phyloP scores from a whole-genome alignment of 2,113 vertebrate species.

The Sprattus sprattus region DNA sequence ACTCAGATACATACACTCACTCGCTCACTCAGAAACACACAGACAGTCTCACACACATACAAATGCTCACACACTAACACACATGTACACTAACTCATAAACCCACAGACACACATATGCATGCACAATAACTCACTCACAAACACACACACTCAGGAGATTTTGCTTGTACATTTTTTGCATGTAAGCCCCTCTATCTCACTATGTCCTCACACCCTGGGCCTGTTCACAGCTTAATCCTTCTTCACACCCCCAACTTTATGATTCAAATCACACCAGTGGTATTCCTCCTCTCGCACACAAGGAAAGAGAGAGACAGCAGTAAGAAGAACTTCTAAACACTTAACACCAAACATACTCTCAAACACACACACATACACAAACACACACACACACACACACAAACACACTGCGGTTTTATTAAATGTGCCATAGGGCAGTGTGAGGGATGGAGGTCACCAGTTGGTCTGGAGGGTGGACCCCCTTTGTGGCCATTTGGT shows the following conservation, averaged over 20 bases:
- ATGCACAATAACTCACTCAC: background rate
- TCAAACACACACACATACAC: background rate
- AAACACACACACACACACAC: background rate
- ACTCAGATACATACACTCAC: background rate
- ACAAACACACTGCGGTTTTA: background rate
- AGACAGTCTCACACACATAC: background rate
- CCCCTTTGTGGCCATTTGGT: slow-evolving; percentile 34
- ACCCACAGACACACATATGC: background rate
- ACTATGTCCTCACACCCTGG: background rate
- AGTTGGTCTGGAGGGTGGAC: slow-evolving; percentile 23
- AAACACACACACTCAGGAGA: background rate
- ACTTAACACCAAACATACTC: background rate
- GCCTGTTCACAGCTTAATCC: background rate
- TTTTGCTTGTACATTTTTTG: background rate
- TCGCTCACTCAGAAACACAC: background rate
- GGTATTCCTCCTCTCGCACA: background rate
- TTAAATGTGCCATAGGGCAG: background rate
- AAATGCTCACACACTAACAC: background rate
- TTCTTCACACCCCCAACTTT: slow-evolving; percentile 11
- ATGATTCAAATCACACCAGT: slow-evolving; percentile 16
- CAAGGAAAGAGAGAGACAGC: background rate
- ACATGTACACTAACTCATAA: background rate
- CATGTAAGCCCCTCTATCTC: background rate
- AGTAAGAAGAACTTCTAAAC: background rate
- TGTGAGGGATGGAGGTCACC: slow-evolving; percentile 16